Evolutionary conservation across 2,113 vertebrate species (phyloP), one percentile per base, ranked within the genome.

Genomic region (Hyaena hyaena): DNA sequence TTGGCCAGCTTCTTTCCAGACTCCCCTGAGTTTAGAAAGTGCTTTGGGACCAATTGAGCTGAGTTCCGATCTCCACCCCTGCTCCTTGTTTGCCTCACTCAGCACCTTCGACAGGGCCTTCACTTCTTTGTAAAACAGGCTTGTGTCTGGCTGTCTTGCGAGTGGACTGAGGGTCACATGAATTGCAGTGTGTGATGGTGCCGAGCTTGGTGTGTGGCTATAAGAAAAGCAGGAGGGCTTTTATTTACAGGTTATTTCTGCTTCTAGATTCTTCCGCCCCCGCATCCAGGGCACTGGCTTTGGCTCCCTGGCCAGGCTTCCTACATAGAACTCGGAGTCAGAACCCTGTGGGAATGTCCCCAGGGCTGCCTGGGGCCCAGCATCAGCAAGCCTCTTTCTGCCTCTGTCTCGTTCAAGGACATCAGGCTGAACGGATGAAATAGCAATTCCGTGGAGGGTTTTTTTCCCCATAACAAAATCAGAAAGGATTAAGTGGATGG

Each of bases 401-500:
- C 58, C n/a, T 69, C 80, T 82, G 81, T 89, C 88, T 96, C 71
- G 94, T 96, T 98, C 90, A 96, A 96, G 96, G 96, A 82, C 93
- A 95, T 73, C 45, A 79, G 94, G 15, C 76, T 43, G 14, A 84
- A 61, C 19, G 63, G 74, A 93, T 93, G 84, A 97, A 92, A 96
- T 53, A 93, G 63, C n/a, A 84, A 74, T 77, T 89, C 0, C 0
- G 83, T 93, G 31, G 58, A 77, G 26, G 39, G 69, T 39, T 58
- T 69, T 61, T 43, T 35, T 11, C 23, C 65, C 35, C 3, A 1
- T 84, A 95, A 94, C 61, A 90, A 88, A 94, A 96, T 98, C 97
- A 96, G 95, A 95, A 97, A 96, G 93, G 90, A 97, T 97, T 98
- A 96, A 92, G 66, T 85, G 71, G 88, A 96, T 94, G 93, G 92